These are phyloP conservation scores for Coenonympha arcania DNA, from an alignment of 2,888 invertebrate genomes.

Conservation along the genomic window DNA sequence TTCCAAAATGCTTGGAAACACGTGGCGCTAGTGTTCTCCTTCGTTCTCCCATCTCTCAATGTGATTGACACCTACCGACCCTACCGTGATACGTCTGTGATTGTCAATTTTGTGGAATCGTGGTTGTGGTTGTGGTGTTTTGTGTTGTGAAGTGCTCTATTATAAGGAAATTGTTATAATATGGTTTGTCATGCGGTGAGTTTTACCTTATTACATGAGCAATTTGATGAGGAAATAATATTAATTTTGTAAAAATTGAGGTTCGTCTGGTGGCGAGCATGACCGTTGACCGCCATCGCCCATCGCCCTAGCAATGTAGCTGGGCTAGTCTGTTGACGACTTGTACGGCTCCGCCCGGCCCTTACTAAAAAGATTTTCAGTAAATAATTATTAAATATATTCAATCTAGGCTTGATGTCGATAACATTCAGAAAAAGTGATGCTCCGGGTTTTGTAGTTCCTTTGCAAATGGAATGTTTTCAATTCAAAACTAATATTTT, in stretches of 20 bases:
- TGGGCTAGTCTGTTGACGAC: slow-evolving; percentile 48
- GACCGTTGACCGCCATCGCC: slow-evolving; percentile 73
- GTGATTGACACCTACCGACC: too few species aligned
- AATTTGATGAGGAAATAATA: not conserved
- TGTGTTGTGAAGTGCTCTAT: slow-evolving; percentile 65
- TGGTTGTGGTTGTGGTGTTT: slow-evolving; percentile 58
- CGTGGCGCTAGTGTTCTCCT: slow-evolving; percentile 57
- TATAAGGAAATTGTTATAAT: slow-evolving; percentile 47
- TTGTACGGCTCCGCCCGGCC: slow-evolving; percentile 62
- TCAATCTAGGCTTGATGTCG: too few species aligned
- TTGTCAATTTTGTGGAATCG: slow-evolving; percentile 41
- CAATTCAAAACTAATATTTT: too few species aligned
- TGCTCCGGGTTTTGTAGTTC: too few species aligned
- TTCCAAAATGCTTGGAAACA: slow-evolving; percentile 34
- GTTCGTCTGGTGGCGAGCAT: slow-evolving; percentile 30
- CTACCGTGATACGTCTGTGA: slow-evolving; percentile 29
- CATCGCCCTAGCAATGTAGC: slow-evolving; percentile 61
- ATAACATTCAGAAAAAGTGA: too few species aligned
- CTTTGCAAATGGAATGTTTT: too few species aligned
- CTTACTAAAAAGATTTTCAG: too few species aligned
- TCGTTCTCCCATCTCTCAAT: too few species aligned
- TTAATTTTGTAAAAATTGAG: slow-evolving; percentile 19
- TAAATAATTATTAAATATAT: too few species aligned
- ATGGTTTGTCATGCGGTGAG: slow-evolving; percentile 67
- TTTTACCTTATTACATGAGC: slow-evolving; percentile 26